phyloP scores from a whole-genome alignment of 2,888 invertebrate genomes.

The Trachelus troglodyta region DNA sequence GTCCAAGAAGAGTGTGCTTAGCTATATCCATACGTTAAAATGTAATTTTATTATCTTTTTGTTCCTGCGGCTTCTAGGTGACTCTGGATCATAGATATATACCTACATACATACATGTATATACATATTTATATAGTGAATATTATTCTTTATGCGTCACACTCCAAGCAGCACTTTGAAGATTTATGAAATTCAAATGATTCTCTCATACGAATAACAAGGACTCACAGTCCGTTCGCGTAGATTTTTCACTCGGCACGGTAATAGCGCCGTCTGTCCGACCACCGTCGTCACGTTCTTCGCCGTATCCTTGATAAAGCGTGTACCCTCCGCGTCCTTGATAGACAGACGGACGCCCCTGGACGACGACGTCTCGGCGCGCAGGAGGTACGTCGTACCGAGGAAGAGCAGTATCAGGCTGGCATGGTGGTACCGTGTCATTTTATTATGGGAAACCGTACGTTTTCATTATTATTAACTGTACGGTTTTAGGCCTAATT shows the following conservation, averaged over 20 bases:
- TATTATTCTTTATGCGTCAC: no score
- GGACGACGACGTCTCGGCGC: constrained; percentile 45
- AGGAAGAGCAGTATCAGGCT: constrained; percentile 49
- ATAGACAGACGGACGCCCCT: neutral
- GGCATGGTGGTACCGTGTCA: constrained; percentile 43
- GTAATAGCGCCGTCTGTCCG: constrained; percentile 81
- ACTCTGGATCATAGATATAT: no score
- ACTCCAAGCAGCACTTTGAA: neutral
- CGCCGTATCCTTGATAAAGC: constrained; percentile 84
- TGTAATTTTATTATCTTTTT: no score
- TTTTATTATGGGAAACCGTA: constrained; percentile 29
- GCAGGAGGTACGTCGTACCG: constrained; percentile 55
- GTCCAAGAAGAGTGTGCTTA: no score
- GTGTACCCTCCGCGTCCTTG: constrained; percentile 71
- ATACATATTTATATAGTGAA: no score
- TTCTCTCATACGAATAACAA: neutral
- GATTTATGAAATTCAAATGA: neutral
- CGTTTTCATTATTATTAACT: constrained; percentile 14
- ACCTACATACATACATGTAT: no score
- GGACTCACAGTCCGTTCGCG: constrained; percentile 84
- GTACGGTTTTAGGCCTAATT: no score
- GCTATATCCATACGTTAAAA: no score
- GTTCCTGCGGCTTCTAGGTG: no score
- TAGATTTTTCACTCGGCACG: constrained; percentile 85
- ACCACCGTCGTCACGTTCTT: constrained; percentile 85